phyloP scores from a whole-genome alignment of 2,797 vertebrate species.

The Sebastes kiyomatsui region DNA sequence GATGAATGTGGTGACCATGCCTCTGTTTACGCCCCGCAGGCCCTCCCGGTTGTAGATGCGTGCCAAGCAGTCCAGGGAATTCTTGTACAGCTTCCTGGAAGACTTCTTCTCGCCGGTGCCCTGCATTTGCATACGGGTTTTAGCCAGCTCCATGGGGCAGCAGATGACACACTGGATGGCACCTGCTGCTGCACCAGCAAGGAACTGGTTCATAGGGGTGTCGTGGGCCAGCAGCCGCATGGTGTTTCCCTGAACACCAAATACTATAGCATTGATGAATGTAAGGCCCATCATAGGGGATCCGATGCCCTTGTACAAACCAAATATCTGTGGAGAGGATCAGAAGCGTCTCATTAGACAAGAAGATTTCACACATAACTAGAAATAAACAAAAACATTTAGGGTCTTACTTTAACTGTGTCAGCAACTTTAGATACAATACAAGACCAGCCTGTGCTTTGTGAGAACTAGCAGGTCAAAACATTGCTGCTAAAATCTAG shows the following conservation, averaged over 20 bases:
- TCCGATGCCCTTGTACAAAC: conserved; percentile 97
- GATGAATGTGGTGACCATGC: conserved; percentile 92
- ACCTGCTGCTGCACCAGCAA: conserved; percentile 92
- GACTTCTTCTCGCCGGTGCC: conserved; percentile 90
- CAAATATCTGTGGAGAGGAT: conserved; percentile 81
- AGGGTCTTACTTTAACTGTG: neutral
- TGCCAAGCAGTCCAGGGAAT: conserved; percentile 92
- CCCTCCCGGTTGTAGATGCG: conserved; percentile 93
- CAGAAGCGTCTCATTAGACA: neutral
- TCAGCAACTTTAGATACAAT: too few relatives aligned
- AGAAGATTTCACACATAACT: neutral
- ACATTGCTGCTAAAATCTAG: neutral
- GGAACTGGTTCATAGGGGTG: conserved; percentile 93
- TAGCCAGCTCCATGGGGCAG: conserved; percentile 98
- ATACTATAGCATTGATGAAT: conserved; percentile 98
- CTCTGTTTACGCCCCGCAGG: conserved; percentile 89
- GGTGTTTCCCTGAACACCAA: conserved; percentile 94
- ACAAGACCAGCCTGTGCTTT: too few relatives aligned
- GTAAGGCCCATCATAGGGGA: conserved; percentile 99
- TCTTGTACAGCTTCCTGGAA: conserved; percentile 89
- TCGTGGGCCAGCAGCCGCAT: conserved; percentile 88
- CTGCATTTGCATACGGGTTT: conserved; percentile 98
- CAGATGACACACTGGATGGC: conserved; percentile 94
- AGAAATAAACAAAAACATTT: neutral
- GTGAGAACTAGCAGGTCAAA: neutral